Percentiles rank a stretch among this genome's conserved stretches.
Evolutionary conservation across 2,113 vertebrate species (phyloP).

Genomic region (Talpa occidentalis): DNA sequence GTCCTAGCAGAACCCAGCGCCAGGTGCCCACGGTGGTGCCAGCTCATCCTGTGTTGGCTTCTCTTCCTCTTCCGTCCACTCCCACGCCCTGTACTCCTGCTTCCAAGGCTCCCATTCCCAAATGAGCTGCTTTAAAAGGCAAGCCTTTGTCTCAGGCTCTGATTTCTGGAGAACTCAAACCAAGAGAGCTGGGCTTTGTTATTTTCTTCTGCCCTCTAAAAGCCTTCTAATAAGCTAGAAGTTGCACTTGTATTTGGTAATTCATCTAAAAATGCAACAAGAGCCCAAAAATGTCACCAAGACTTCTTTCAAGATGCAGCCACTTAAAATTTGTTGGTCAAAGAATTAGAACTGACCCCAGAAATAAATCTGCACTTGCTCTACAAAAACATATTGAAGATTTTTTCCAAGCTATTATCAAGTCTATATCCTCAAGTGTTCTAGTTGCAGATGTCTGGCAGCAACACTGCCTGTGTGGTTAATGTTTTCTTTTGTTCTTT

Average conservation of each 20-base stretch:
- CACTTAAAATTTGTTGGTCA: conserved; percentile 33
- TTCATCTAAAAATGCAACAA: conserved; percentile 51
- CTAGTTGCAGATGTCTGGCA: background rate
- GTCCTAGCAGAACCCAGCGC: background rate
- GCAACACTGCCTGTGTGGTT: background rate
- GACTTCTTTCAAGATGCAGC: conserved; percentile 4
- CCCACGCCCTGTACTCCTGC: background rate
- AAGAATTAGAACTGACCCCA: conserved; percentile 12
- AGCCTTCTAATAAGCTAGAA: background rate
- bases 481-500: background rate
- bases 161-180: background rate
- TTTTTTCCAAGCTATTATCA: background rate
- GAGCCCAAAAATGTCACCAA: conserved; percentile 48
- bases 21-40: rapidly evolving
- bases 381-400: background rate
- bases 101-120: background rate
- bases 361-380: background rate
- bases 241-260: background rate
- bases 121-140: background rate
- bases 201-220: conserved; percentile 35
- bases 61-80: background rate
- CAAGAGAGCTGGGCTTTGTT: background rate
- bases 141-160: background rate
- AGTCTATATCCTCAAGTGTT: background rate
- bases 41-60: background rate